A percentile compares a stretch with the other conserved stretches of the same genome.
phyloP scores from a whole-genome alignment of 2,888 invertebrate genomes.

The Fragum fragum region DNA sequence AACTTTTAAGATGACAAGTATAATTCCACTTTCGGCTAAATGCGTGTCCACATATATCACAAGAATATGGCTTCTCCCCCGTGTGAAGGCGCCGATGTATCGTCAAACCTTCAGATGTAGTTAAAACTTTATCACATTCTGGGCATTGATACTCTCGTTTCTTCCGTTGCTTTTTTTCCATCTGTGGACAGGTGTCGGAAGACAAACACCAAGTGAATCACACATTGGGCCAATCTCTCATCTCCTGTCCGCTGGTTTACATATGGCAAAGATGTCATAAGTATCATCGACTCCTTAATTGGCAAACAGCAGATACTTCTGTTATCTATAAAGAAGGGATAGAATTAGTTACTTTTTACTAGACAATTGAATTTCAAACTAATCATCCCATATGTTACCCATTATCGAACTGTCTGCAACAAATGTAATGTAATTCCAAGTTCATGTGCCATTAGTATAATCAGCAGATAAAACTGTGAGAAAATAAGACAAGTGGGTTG shows the following conservation, averaged over 20 bases:
- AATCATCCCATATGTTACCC: no score
- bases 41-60: slow-evolving; percentile 58
- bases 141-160: slow-evolving; percentile 62
- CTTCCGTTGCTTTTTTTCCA: slow-evolving; percentile 59
- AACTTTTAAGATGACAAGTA: slow-evolving; percentile 59
- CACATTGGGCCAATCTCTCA: slow-evolving; percentile 29
- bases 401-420: no score
- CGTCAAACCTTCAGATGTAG: slow-evolving; percentile 57
- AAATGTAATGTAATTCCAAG: no score
- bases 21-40: slow-evolving; percentile 63
- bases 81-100: slow-evolving; percentile 57
- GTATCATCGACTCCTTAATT: neutral
- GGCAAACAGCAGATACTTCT: no score
- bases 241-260: slow-evolving; percentile 1
- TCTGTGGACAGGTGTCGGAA: slow-evolving; percentile 49
- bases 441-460: no score
- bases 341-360: no score
- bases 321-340: no score
- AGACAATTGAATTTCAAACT: no score
- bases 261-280: slow-evolving; percentile 22
- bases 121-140: slow-evolving; percentile 59
- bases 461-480: no score
- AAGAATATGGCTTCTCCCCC: slow-evolving; percentile 58
- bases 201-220: slow-evolving; percentile 12
- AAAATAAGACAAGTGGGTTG: no score